phyloP scores from a whole-genome alignment of 2,888 invertebrate species.

The Sericinus montela region DNA sequence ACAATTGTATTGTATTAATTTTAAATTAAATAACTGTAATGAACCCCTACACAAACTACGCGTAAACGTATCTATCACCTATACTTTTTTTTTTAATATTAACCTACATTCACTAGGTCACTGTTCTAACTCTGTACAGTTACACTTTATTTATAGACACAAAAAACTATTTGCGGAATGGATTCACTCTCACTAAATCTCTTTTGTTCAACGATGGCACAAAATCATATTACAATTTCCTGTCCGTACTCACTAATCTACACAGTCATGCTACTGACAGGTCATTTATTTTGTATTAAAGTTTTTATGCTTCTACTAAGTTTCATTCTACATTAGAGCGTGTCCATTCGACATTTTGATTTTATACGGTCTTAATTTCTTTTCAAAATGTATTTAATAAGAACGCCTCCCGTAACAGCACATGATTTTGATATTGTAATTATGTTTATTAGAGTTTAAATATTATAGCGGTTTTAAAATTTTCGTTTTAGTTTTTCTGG shows the following conservation, averaged over 20 bases:
- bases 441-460: too few relatives aligned
- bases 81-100: slow-evolving; percentile 25
- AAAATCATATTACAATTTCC: slow-evolving; percentile 52
- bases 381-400: background rate
- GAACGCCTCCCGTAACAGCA: too few relatives aligned
- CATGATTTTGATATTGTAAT: too few relatives aligned
- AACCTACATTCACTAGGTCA: slow-evolving; percentile 31
- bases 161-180: slow-evolving; percentile 37
- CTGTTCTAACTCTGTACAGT: slow-evolving; percentile 36
- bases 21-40: too few relatives aligned
- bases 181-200: slow-evolving; percentile 47
- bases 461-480: too few relatives aligned
- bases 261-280: slow-evolving; percentile 34
- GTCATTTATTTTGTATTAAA: slow-evolving; percentile 39
- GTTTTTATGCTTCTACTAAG: slow-evolving; percentile 23
- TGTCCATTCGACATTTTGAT: slow-evolving; percentile 7
- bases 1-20: too few relatives aligned
- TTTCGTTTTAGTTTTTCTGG: too few relatives aligned
- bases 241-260: slow-evolving; percentile 40
- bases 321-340: slow-evolving; percentile 11
- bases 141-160: slow-evolving; percentile 38
- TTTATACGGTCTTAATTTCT: slow-evolving; percentile 5
- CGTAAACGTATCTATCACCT: too few relatives aligned
- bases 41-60: too few relatives aligned
- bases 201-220: slow-evolving; percentile 50